These are phyloP conservation scores for Geotrupes spiniger DNA, from an alignment of 2,888 invertebrate species.

Conservation along the genomic window DNA sequence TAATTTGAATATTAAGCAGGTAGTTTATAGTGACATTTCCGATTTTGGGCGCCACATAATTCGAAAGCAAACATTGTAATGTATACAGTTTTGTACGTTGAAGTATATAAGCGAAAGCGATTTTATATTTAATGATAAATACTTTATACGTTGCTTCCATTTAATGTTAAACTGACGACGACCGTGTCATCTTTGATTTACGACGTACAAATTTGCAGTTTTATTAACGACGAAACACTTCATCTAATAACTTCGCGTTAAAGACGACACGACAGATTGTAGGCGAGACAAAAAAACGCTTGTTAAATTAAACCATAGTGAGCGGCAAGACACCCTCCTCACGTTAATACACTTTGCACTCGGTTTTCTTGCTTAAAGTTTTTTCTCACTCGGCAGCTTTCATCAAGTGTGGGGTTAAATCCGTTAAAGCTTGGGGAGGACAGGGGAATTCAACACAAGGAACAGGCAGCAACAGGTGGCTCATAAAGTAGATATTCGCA, in stretches of 20 bases:
- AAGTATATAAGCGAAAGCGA: too few relatives aligned
- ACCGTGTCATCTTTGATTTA: too few relatives aligned
- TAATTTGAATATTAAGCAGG: too few relatives aligned
- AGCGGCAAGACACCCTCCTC: slow-evolving; percentile 14
- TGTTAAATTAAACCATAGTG: slow-evolving; percentile 14
- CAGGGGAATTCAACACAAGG: slow-evolving; percentile 32
- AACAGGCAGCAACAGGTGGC: slow-evolving; percentile 50
- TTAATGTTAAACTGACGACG: too few relatives aligned
- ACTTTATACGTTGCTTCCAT: too few relatives aligned
- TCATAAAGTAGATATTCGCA: slow-evolving; percentile 56
- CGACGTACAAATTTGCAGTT: too few relatives aligned
- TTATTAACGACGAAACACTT: background rate
- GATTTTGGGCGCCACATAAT: too few relatives aligned
- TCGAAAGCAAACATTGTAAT: too few relatives aligned
- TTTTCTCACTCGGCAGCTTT: slow-evolving; percentile 28
- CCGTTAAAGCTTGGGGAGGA: slow-evolving; percentile 34
- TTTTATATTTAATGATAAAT: too few relatives aligned
- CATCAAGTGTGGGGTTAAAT: slow-evolving; percentile 39
- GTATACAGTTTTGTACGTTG: too few relatives aligned
- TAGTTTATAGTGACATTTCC: too few relatives aligned
- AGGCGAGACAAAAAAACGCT: background rate
- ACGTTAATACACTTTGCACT: slow-evolving; percentile 34
- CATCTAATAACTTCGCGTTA: slow-evolving; percentile 6
- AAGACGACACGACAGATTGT: slow-evolving; percentile 4
- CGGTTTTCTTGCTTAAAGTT: slow-evolving; percentile 29